Evolutionary conservation across 2,888 invertebrate genomes (phyloP), one percentile per base, ranked within the genome.

Genomic region (Ischnura elegans): DNA sequence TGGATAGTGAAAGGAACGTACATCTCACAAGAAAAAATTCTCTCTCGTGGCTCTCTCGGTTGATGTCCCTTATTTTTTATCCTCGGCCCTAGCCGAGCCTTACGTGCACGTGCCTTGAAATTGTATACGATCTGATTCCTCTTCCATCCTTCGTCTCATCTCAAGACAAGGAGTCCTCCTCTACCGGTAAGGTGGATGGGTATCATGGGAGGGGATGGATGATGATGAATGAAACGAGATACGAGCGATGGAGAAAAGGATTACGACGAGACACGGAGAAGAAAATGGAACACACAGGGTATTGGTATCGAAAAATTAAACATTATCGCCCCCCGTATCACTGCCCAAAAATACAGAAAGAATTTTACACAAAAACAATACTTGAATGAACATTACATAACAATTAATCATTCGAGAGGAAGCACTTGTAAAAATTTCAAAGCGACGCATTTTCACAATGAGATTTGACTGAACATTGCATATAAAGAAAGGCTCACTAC

Each of bases 71-170:
- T 16, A 76, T 76, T 76, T 76, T 36, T 76, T 76, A 6, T 76
- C 13, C 10, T 76, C 36, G 36, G 0, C 36, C 36, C 13, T 5
- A 47, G 47, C 29, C 36, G 76, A 13, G 36, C 36, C 76, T 21
- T 36, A 76, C 16, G 76, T 76, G 61, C 76, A 76, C 16, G 76
- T 76, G 76, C 29, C 36, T 76, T 76, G 76, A 76, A 76, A 76
- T 36, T 36, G 16, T 36, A 76, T 36, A 6, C 76, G 13, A 0
- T 25, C 76, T 1, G 36, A 36, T 36, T 25, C n/a, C n/a, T 25
- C 61, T 13, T 36, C 3, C 55, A 13, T 19, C 61, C 61, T 6
- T 25, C 61, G 2, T 21, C 19, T 19, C 19, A 13, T 51, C 61
- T 61, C 25, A 1, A 61, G 1, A 6, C 61, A 25, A 21, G 25